These are phyloP conservation scores for Sebastes nivosus DNA, from an alignment of 2,797 vertebrate genomes.

Conservation along the genomic window DNA sequence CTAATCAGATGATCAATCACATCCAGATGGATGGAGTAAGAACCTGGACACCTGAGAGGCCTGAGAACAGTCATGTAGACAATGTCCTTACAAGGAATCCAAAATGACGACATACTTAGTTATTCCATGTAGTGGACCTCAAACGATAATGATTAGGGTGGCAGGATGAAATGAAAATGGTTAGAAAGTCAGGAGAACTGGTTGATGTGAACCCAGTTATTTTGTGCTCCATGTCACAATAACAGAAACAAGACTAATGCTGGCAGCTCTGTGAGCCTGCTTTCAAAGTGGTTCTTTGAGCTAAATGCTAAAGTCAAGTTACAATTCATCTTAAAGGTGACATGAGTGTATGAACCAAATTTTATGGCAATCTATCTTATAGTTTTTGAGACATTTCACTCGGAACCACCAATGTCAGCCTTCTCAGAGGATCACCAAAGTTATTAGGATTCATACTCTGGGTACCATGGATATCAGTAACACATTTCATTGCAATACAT, in stretches of 20 bases:
- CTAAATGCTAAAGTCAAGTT: background rate
- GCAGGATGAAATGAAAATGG: background rate
- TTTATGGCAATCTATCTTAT: background rate
- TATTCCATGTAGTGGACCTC: background rate
- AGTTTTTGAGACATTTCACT: background rate
- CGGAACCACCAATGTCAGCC: background rate
- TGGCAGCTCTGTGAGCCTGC: background rate
- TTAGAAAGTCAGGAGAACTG: background rate
- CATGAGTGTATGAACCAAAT: background rate
- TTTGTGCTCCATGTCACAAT: background rate
- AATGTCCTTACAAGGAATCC: background rate
- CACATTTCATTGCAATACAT: background rate
- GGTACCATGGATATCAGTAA: background rate
- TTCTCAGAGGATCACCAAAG: background rate
- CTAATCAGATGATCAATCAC: constrained; percentile 52
- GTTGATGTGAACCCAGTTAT: background rate
- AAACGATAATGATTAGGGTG: background rate
- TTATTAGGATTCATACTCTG: background rate
- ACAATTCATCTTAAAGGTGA: background rate
- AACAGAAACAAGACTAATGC: background rate
- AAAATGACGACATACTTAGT: background rate
- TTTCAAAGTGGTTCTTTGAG: background rate
- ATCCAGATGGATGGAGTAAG: constrained; percentile 52
- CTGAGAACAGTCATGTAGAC: constrained; percentile 19
- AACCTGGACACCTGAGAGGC: constrained; percentile 24